These are phyloP conservation scores for Heliconius charithonia DNA, from an alignment of 2,888 invertebrate genomes.

Conservation along the genomic window DNA sequence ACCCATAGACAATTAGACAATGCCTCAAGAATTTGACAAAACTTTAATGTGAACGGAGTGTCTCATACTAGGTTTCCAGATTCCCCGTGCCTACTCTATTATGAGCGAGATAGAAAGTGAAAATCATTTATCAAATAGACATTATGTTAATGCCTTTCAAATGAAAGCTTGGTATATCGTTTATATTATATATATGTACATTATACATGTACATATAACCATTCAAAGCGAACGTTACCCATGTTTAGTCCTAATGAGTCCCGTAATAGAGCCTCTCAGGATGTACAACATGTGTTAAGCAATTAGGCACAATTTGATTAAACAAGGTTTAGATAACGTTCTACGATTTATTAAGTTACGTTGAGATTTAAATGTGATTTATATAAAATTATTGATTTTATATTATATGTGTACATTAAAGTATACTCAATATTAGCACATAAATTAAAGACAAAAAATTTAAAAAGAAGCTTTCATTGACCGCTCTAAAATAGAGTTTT, in stretches of 20 bases:
- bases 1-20: too few relatives aligned
- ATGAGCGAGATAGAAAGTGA: too few relatives aligned
- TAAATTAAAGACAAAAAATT: too few relatives aligned
- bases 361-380: not conserved
- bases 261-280: constrained; percentile 14
- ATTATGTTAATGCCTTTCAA: not conserved
- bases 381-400: too few relatives aligned
- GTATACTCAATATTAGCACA: too few relatives aligned
- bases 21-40: too few relatives aligned
- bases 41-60: too few relatives aligned
- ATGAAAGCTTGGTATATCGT: not conserved
- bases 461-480: too few relatives aligned
- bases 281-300: constrained; percentile 13
- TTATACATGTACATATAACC: not conserved
- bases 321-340: constrained; percentile 11
- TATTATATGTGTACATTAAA: too few relatives aligned
- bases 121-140: not conserved
- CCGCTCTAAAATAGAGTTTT: too few relatives aligned
- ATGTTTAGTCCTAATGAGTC: constrained; percentile 14
- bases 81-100: too few relatives aligned
- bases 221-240: not conserved
- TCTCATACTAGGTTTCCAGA: too few relatives aligned
- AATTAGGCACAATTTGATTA: constrained; percentile 7
- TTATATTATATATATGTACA: not conserved
- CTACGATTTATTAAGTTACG: not conserved